phyloP scores from a whole-genome alignment of 2,113 vertebrate species.

The Leucopternis melanops region DNA sequence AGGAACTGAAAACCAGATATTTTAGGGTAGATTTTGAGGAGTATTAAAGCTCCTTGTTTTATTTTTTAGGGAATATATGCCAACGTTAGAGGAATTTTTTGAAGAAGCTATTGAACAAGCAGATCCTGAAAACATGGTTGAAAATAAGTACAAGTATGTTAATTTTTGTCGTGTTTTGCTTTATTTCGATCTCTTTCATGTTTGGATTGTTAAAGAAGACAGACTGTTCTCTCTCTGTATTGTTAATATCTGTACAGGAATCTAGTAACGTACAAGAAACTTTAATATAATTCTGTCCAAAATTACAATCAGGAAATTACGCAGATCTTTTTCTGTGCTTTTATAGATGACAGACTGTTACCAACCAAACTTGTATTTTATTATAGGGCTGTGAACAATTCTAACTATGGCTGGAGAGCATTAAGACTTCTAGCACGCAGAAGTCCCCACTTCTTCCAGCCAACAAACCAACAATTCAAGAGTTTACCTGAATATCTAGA shows the following conservation, averaged over 20 bases:
- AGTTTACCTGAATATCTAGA: constrained; percentile 96
- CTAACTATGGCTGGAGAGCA: constrained; percentile 97
- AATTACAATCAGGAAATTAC: not conserved
- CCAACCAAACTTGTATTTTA: not conserved
- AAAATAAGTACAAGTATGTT: constrained; percentile 94
- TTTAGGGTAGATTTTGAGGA: not conserved
- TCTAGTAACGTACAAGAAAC: not conserved
- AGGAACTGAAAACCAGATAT: not conserved
- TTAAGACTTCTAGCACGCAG: constrained; percentile 89
- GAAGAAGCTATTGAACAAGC: constrained; percentile 97
- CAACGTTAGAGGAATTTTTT: constrained; percentile 94
- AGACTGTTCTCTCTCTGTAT: not conserved
- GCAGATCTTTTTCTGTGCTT: not conserved
- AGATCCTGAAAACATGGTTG: constrained; percentile 96
- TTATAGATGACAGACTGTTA: not conserved
- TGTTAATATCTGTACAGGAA: not conserved
- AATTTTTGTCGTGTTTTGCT: not conserved
- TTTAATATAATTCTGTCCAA: not conserved
- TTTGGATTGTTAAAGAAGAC: not conserved
- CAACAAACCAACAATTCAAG: constrained; percentile 97
- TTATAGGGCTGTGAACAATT: constrained; percentile 89
- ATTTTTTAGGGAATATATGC: constrained; percentile 90
- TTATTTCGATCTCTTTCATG: not conserved
- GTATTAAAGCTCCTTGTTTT: not conserved
- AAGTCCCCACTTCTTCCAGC: constrained; percentile 98